Percentiles rank a stretch among this genome's conserved stretches.
These are phyloP conservation scores for Myiothlypis coronata DNA, from an alignment of 2,797 vertebrate species.

Conservation along the genomic window DNA sequence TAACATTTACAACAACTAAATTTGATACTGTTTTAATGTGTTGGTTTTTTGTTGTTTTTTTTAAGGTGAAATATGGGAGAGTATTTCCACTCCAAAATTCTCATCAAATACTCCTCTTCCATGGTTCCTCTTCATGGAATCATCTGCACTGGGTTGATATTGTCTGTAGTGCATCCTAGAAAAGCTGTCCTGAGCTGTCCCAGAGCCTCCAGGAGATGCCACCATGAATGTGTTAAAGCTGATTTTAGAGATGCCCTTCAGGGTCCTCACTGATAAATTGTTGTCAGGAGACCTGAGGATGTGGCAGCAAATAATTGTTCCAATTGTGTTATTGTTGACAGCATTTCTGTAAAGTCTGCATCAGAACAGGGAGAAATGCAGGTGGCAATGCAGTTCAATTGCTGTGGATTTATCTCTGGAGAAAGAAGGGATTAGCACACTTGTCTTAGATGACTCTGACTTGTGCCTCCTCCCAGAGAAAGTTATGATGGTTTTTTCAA, in stretches of 20 bases:
- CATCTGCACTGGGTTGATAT: not conserved
- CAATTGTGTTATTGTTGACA: not conserved
- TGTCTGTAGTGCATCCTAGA: not conserved
- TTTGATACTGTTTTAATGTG: not conserved
- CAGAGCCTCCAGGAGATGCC: not conserved
- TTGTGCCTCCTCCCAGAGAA: not conserved
- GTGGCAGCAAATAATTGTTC: not conserved
- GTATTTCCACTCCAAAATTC: not conserved
- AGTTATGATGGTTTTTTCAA: not conserved
- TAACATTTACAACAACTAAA: fast-evolving
- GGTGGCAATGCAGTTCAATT: not conserved
- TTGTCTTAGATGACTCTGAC: not conserved
- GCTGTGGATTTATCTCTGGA: not conserved
- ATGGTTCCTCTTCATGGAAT: not conserved
- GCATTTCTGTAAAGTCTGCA: not conserved
- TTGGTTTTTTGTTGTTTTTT: not conserved
- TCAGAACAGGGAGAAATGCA: not conserved
- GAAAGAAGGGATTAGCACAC: not conserved
- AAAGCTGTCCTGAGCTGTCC: not conserved
- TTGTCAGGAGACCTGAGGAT: not conserved
- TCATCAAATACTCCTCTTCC: not conserved
- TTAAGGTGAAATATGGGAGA: not conserved
- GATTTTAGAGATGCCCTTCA: not conserved
- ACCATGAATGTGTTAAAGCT: not conserved
- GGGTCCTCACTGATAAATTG: not conserved